Conservation (phyloP, 2,797 vertebrate species). For the Danio aesculapii region DNA sequence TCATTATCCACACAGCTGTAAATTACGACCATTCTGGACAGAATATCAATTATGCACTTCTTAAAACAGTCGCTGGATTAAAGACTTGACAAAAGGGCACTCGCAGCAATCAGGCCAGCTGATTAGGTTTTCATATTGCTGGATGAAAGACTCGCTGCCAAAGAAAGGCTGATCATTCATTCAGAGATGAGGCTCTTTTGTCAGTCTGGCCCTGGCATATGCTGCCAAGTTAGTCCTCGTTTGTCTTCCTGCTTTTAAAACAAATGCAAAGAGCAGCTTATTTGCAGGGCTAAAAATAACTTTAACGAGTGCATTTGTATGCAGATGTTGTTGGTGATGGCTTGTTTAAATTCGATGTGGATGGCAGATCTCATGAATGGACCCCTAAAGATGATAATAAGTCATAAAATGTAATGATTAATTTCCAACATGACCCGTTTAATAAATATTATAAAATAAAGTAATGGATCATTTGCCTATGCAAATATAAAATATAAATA, state of each 20-base stretch:
- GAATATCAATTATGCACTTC: conserved; percentile 89
- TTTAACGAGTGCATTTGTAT: conserved; percentile 15
- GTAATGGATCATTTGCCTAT: no score
- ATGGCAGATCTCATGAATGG: conserved; percentile 51
- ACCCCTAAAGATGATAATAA: conserved; percentile 60
- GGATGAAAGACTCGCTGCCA: conserved; percentile 68
- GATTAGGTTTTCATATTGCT: conserved; percentile 78
- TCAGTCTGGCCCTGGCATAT: conserved; percentile 42
- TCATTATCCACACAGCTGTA: conserved; percentile 86
- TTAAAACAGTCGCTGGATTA: conserved; percentile 83
- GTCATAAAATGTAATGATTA: conserved; percentile 64
- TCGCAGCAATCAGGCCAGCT: conserved; percentile 76
- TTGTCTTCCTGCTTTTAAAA: conserved; percentile 26
- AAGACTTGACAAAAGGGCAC: conserved; percentile 80
- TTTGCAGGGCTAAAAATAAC: conserved; percentile 30
- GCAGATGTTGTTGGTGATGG: conserved; percentile 34
- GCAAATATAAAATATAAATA: no score
- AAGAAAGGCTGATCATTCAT: conserved; percentile 59
- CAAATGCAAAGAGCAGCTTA: background rate
- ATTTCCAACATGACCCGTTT: conserved; percentile 75
- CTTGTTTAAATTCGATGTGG: conserved; percentile 25
- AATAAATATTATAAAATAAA: conserved; percentile 55
- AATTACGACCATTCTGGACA: conserved; percentile 83
- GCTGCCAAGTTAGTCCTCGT: conserved; percentile 52
- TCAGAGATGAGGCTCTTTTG: conserved; percentile 62